Evolutionary conservation across 2,113 vertebrate genomes (phyloP).

Genomic region (Cairina moschata): DNA sequence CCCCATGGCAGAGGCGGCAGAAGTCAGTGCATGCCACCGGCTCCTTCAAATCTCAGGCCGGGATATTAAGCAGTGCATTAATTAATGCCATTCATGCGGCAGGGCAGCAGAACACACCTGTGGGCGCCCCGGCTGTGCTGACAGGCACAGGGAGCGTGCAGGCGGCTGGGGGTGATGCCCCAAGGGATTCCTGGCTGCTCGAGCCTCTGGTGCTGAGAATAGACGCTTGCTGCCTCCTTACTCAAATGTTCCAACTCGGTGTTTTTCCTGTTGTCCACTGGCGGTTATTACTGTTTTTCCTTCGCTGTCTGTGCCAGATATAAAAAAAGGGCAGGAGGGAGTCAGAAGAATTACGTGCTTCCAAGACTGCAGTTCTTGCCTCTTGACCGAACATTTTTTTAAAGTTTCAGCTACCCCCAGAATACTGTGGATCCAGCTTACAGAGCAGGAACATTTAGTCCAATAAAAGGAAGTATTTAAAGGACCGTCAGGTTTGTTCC

Average conservation of each 20-base stretch:
- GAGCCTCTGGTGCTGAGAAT: background rate
- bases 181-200: background rate
- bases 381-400: background rate
- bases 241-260: background rate
- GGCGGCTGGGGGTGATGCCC: accelerated
- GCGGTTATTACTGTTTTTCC: conserved; percentile 24
- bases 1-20: background rate
- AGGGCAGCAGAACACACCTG: background rate
- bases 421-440: background rate
- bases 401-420: background rate
- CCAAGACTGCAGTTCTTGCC: conserved; percentile 16
- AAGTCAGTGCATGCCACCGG: background rate
- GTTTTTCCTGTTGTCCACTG: conserved; percentile 1
- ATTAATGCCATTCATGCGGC: accelerated
- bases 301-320: background rate
- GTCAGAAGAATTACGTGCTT: conserved; percentile 28
- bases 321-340: conserved; percentile 22
- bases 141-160: background rate
- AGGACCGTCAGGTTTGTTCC: background rate
- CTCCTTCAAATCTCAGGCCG: background rate
- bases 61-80: accelerated
- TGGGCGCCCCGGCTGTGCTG: background rate
- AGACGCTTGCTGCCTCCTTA: background rate
- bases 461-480: background rate
- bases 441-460: background rate